Evolutionary conservation across 1,140 invertebrate genomes (phyloP).

Genomic region (Drosophila yakuba): DNA sequence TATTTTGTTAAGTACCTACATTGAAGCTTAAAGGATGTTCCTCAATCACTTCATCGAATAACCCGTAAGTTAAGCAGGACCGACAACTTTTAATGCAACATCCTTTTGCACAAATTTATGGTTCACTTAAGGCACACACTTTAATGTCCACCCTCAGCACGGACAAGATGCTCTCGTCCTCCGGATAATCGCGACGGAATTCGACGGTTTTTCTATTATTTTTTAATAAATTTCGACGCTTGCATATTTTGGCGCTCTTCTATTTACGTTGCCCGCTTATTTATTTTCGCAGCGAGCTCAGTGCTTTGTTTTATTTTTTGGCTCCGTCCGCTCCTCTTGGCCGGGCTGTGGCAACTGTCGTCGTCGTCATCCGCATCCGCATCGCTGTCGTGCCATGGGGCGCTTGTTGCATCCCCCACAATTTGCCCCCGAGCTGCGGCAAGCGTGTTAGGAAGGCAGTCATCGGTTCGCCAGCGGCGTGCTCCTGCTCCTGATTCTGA

Average conservation of each 20-base stretch:
- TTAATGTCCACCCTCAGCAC: neutral
- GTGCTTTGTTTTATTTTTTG: slow-evolving; percentile 41
- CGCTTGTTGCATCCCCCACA: slow-evolving; percentile 64
- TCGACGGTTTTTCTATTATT: slow-evolving; percentile 56
- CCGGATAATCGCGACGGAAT: slow-evolving; percentile 28
- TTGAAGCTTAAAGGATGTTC: no score
- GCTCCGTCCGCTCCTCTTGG: slow-evolving; percentile 65
- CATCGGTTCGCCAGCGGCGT: slow-evolving; percentile 73
- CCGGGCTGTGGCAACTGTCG: slow-evolving; percentile 59
- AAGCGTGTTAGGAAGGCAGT: slow-evolving; percentile 47
- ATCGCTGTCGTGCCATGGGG: slow-evolving; percentile 54
- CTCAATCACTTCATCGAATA: no score
- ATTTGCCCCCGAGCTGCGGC: slow-evolving; percentile 18
- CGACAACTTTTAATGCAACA: neutral
- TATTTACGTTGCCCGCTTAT: slow-evolving; percentile 46
- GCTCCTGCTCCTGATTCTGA: slow-evolving; percentile 45
- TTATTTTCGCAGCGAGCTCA: slow-evolving; percentile 30
- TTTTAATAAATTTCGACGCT: slow-evolving; percentile 66
- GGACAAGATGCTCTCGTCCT: neutral
- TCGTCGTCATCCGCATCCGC: slow-evolving; percentile 22
- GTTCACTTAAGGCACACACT: slow-evolving; percentile 14
- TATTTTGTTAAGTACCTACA: no score
- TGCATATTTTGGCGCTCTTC: slow-evolving; percentile 63
- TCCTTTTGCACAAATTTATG: neutral
- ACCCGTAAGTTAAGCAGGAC: neutral